Conservation (phyloP, 2,797 vertebrate species). For the Hippopotamyrus pictus region DNA sequence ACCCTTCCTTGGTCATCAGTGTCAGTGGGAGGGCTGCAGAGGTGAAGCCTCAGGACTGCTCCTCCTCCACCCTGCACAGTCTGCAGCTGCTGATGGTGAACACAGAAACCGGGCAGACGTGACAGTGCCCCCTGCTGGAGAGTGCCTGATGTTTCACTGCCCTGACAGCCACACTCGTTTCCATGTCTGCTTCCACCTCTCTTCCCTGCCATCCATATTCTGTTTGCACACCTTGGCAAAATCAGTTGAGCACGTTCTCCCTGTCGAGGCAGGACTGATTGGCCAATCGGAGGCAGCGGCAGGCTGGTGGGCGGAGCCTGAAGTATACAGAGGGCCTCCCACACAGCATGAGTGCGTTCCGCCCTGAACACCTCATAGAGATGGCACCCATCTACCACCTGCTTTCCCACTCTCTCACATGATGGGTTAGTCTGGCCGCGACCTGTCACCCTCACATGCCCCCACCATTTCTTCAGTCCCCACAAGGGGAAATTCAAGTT, state of each 20-base stretch:
- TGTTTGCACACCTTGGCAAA: background rate
- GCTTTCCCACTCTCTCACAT: background rate
- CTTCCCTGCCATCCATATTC: background rate
- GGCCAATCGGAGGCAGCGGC: background rate
- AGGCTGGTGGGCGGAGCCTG: background rate
- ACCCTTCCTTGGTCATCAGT: background rate
- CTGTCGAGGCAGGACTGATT: background rate
- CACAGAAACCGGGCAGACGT: background rate
- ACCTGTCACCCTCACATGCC: background rate
- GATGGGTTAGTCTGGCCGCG: background rate
- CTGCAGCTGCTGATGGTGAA: background rate
- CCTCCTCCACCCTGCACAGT: background rate
- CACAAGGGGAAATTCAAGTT: background rate
- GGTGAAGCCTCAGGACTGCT: background rate
- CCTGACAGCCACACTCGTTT: background rate
- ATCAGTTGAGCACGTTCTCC: background rate
- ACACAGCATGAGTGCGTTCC: background rate
- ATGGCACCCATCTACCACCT: background rate
- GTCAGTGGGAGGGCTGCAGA: background rate
- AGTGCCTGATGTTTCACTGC: background rate
- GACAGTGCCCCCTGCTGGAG: background rate
- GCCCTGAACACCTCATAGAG: background rate
- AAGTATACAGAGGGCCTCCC: background rate
- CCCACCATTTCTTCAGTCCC: background rate
- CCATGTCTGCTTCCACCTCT: background rate